These are phyloP conservation scores for Okamejei kenojei DNA, from an alignment of 2,797 vertebrate genomes.

Conservation along the genomic window DNA sequence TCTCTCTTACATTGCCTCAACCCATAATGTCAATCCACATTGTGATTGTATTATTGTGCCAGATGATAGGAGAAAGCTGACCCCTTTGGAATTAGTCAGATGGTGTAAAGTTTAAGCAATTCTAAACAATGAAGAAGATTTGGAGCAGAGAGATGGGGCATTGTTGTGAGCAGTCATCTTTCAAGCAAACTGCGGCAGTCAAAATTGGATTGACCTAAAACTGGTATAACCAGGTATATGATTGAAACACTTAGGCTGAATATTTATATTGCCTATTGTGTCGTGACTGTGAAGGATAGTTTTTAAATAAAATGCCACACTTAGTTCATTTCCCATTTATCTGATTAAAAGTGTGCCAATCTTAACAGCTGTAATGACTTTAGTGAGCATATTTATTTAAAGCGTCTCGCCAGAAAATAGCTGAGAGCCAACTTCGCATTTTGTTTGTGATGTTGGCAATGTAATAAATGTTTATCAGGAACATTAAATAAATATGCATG, in stretches of 20 bases:
- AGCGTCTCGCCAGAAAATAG: conserved; percentile 6
- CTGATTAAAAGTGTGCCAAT: not conserved
- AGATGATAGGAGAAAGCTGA: not conserved
- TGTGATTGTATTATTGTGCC: not conserved
- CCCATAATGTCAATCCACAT: not conserved
- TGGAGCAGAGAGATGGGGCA: not conserved
- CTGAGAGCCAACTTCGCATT: not conserved
- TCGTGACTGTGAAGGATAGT: not conserved
- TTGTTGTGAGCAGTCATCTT: not conserved
- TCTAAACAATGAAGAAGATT: conserved; percentile 2
- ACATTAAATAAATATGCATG: not conserved
- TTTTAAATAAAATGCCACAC: not conserved
- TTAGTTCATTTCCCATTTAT: not conserved
- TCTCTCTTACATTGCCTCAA: not conserved
- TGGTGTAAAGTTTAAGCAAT: not conserved
- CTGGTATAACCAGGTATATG: not conserved
- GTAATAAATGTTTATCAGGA: not conserved
- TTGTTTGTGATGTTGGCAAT: not conserved
- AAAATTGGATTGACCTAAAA: not conserved
- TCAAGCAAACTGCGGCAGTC: not conserved
- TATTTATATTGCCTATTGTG: not conserved
- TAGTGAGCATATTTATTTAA: conserved; percentile 4
- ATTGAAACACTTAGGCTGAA: not conserved
- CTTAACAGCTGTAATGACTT: not conserved
- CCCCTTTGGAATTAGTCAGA: not conserved